Evolutionary conservation across 2,113 vertebrate species (phyloP), one percentile per base, ranked within the genome.

Genomic region (Erythrolamprus reginae): DNA sequence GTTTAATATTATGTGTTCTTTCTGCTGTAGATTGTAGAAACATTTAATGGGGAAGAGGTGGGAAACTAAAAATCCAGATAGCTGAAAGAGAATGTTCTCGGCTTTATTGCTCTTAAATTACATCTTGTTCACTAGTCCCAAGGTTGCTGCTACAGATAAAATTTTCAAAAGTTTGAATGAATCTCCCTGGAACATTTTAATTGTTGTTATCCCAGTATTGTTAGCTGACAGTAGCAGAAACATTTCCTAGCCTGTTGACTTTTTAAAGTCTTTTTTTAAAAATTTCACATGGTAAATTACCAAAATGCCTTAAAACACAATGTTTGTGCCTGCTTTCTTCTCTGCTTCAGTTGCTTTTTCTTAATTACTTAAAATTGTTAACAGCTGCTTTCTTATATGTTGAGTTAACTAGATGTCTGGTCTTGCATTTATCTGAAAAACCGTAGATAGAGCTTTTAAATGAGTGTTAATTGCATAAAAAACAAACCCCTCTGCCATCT

Each of bases 401-500:
- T 38, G 7, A 50, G 28, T 50, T 4, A 52, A 70, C 58, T 92
- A 87, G 0, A 85, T 0, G 0, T 45, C 89, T 91, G 89, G 84
- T 47, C 28, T 85, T 89, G 45, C 89, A 90, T 70, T 89, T 89
- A 88, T 21, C 55, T 56, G 0, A 2, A 53, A 77, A n/a, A n/a
- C n/a, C n/a, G n/a, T 89, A 61, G 84, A 84, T 82, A 84, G 82
- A 84, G 83, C n/a, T 50, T 89, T 88, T 92, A 88, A 58, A n/a
- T 21, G n/a, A 42, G 45, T 82, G 82, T 84, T 88, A 86, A 92
- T 56, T 86, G 42, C 50, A 0, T 58, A 45, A 52, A 52, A 86
- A 86, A 92, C 65, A 15, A 91, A 6, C 52, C 91, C 51, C 13
- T 87, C 5, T 52, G n/a, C 92, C 52, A 88, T 90, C 92, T 93